Evolutionary conservation across 2,888 invertebrate species (phyloP), one percentile per base, ranked within the genome.

Genomic region (Gonocerus acuteangulatus): DNA sequence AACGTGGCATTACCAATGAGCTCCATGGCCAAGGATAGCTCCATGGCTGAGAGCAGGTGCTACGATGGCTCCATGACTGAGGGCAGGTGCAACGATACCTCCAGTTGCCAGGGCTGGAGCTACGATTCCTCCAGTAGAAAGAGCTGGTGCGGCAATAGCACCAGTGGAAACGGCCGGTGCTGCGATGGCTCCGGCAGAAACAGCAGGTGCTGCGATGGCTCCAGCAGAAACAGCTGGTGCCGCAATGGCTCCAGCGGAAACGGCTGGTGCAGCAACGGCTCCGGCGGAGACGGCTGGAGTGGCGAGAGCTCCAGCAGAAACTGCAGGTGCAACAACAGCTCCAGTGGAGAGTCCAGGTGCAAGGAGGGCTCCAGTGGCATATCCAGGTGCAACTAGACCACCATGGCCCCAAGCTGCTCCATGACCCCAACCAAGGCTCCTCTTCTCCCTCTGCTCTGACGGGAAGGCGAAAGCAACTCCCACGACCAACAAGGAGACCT

Each of bases 181-280:
- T 15, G 45, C 56, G 34, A 54, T 44, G 3, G 47, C 32, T 6
- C 47, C 59, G 21, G 58, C 56, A 36, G 48, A 42, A 42, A 36
- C 44, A 23, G 60, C 34, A 1, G 36, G 48, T 3, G 18, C 45
- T 18, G 47, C 58, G 7, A 48, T 44, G 32, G 58, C 49, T 2
- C 48, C 62, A 13, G 58, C 57, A 9, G 63, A 39, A 39, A 39
- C 27, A 32, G 63, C 52, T 1, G 58, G 45, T 6, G 48, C 58
- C 15, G 32, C 47, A 15, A 58, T 47, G 19, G 57, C 34, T 16
- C 47, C 48, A n/a, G 58, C 51, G 11, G 16, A n/a, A 9, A 60
- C 11, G n/a, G 48, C 18, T 15, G 62, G 52, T 15, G 48, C 62
- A 48, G 44, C 64, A 13, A 57, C 15, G 11, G 63, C 56, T 36